phyloP scores from a whole-genome alignment of 2,797 vertebrate genomes.

The Toxotes lorentzi region DNA sequence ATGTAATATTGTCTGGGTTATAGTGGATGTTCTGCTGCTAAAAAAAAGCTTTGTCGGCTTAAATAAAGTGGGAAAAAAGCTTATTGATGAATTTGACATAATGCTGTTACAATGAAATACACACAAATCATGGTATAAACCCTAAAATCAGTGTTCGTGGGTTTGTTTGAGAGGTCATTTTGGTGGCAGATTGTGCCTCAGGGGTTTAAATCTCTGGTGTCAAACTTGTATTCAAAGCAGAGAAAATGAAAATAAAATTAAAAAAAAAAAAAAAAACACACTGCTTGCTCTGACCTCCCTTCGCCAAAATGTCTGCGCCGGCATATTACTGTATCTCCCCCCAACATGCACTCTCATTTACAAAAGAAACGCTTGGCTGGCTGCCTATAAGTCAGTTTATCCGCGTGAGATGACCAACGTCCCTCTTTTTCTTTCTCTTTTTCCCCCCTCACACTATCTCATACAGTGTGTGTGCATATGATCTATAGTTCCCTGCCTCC shows the following conservation, averaged over 20 bases:
- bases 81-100: background rate
- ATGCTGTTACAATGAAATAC: background rate
- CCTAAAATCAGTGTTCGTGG: background rate
- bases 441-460: constrained; percentile 52
- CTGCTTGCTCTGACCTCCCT: constrained; percentile 64
- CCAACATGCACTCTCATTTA: constrained; percentile 73
- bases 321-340: constrained; percentile 76
- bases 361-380: constrained; percentile 82
- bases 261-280: constrained; percentile 14
- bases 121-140: background rate
- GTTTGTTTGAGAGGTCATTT: background rate
- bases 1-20: background rate
- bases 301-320: constrained; percentile 68
- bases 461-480: constrained; percentile 76
- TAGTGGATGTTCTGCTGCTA: background rate
- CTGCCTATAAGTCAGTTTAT: constrained; percentile 85
- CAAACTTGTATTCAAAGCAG: constrained; percentile 46
- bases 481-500: constrained; percentile 79
- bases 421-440: constrained; percentile 52
- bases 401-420: constrained; percentile 82
- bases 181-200: background rate
- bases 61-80: background rate
- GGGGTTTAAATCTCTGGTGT: constrained; percentile 27
- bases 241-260: background rate
- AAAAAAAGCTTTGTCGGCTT: background rate